Evolutionary conservation across 2,113 vertebrate genomes (phyloP).

Genomic region (Notiomystis cincta): DNA sequence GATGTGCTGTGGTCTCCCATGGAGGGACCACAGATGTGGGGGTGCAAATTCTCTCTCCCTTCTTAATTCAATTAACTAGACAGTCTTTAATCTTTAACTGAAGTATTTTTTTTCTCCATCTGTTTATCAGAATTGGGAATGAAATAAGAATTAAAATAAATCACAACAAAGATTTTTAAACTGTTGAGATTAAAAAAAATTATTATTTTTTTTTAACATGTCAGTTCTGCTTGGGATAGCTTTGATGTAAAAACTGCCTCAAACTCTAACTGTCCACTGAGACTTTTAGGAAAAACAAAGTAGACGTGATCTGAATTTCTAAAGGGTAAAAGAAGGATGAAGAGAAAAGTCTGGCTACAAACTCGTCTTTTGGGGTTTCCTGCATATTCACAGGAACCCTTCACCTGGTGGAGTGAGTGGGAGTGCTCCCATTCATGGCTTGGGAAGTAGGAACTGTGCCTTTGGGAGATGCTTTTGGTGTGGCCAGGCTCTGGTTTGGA

Average conservation of each 20-base stretch:
- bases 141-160: conserved; percentile 23
- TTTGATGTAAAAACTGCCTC: conserved; percentile 44
- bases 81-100: conserved; percentile 6
- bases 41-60: neutral
- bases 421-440: fast-evolving
- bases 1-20: neutral
- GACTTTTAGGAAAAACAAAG: conserved; percentile 13
- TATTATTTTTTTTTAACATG: neutral
- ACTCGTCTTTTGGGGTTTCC: neutral
- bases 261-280: conserved; percentile 9
- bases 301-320: neutral
- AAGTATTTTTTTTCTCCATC: conserved; percentile 15
- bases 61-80: conserved; percentile 44
- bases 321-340: neutral
- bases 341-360: neutral
- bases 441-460: neutral
- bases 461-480: neutral
- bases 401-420: neutral
- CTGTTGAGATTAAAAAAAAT: neutral
- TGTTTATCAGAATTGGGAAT: conserved; percentile 38
- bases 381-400: neutral
- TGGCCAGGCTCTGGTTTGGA: neutral
- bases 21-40: neutral
- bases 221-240: conserved; percentile 19
- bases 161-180: conserved; percentile 31